Percentiles rank a stretch among this genome's conserved stretches.
phyloP scores from a whole-genome alignment of 1,140 invertebrate genomes.

The Hycleus phaleratus region DNA sequence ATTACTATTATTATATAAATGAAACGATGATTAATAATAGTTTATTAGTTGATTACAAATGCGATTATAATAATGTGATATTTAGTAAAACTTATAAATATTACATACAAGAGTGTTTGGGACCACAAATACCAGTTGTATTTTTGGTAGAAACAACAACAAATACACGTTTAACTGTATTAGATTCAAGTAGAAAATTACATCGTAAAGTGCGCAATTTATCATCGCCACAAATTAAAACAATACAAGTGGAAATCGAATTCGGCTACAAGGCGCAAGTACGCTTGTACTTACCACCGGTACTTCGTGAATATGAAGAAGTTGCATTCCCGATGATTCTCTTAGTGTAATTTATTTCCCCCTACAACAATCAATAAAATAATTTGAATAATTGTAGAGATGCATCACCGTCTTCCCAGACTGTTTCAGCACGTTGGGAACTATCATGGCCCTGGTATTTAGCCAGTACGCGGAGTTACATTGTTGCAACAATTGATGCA shows the following conservation, averaged over 20 bases:
- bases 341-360: conserved; percentile 51
- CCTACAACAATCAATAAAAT: conserved; percentile 40
- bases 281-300: conserved; percentile 63
- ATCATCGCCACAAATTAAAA: conserved; percentile 33
- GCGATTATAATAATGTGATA: conserved; percentile 55
- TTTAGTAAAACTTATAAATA: conserved; percentile 54
- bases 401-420: conserved; percentile 65
- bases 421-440: conserved; percentile 64
- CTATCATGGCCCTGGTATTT: conserved; percentile 72
- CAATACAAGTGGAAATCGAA: conserved; percentile 47
- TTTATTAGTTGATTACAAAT: conserved; percentile 46
- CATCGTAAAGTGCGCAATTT: conserved; percentile 29
- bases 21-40: conserved; percentile 33
- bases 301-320: conserved; percentile 71
- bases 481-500: conserved; percentile 72
- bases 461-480: conserved; percentile 63
- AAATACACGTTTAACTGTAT: conserved; percentile 47
- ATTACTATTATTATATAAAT: conserved; percentile 17
- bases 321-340: conserved; percentile 72
- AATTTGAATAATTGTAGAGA: conserved; percentile 45
- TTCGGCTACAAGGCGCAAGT: conserved; percentile 51
- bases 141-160: conserved; percentile 51
- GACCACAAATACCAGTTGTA: conserved; percentile 58
- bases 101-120: conserved; percentile 61
- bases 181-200: conserved; percentile 44